Percentiles rank a stretch among this genome's conserved stretches.
Conservation (phyloP, 2,797 vertebrate genomes). For the Hippocampus kuda region DNA sequence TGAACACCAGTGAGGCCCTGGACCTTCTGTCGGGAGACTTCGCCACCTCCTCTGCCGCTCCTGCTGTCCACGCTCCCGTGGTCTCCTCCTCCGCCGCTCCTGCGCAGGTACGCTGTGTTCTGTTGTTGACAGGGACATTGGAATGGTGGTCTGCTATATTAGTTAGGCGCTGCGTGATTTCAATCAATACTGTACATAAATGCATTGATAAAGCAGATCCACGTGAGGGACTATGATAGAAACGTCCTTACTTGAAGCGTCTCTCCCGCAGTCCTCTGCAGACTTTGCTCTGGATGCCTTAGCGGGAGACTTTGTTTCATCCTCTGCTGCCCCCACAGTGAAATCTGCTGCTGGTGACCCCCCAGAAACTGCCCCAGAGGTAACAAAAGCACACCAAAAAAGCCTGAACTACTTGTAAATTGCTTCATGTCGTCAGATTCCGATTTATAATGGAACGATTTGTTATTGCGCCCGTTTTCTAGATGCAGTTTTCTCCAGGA, state of each 20-base stretch:
- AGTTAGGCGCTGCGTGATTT: not conserved
- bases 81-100: not conserved
- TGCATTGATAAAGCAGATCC: not conserved
- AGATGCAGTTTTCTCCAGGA: constrained; percentile 35
- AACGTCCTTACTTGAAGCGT: not conserved
- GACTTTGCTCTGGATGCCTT: constrained; percentile 52
- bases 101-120: not conserved
- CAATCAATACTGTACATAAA: not conserved
- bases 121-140: not conserved
- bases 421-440: not conserved
- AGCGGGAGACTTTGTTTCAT: constrained; percentile 49
- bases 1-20: constrained; percentile 45
- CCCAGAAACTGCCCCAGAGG: constrained; percentile 32
- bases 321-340: constrained; percentile 45
- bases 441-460: not conserved
- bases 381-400: constrained; percentile 13
- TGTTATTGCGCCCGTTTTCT: constrained; percentile 9
- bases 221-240: not conserved
- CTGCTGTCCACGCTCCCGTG: constrained; percentile 22
- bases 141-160: not conserved
- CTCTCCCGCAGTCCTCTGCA: constrained; percentile 32
- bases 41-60: constrained; percentile 19
- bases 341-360: constrained; percentile 40
- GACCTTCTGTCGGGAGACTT: constrained; percentile 52
- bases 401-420: not conserved